Evolutionary conservation across 35 echinoderm and acorn worm genomes (phyloP), one percentile per base, ranked within the genome.

Genomic region (Ophiothrix spiculata): DNA sequence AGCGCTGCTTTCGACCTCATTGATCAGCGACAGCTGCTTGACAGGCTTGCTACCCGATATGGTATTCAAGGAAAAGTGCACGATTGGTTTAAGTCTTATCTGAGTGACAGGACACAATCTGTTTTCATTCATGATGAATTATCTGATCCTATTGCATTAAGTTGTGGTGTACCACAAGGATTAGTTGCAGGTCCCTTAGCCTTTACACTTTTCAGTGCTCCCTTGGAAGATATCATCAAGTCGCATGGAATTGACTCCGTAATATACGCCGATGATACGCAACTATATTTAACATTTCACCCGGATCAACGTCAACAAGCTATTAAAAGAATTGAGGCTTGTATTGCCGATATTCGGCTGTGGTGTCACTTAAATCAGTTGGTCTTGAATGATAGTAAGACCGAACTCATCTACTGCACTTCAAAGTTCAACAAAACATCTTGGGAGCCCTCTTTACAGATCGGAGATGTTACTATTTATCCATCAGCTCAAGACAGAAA

Each of bases 111-210:
- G 56, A n/a, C 56, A 17, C 56, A 28, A 23, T 19, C 12, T 28
- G 74, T 78, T 39, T 21, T 78, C 25, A 87, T 87, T 31, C 45
- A 77, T 49, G 85, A 75, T 34, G 56, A 87, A 23, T 37, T 21
- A 23, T 87, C 85, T 19, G 29, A 39, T 32, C 25, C 19, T 15
- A 49, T 14, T 17, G 56, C 4, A 12, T 35, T 17, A 11, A 31
- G 10, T 6, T 21, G 81, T 19, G 40, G 88, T 29, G 45, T n/a
- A n/a, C n/a, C n/a, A n/a, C n/a, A n/a, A n/a, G n/a, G n/a, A n/a
- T n/a, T n/a, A n/a, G n/a, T n/a, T 90, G 76, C 85, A 19, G 88
- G 88, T 35, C 88, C 88, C 31, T 77, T 78, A 17, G 88, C 81
- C 21, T 85, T 85, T 37, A 90, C 81, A 19, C 76, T 90, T 33